Percentiles rank a stretch among this genome's conserved stretches.
Conservation (phyloP, 2,888 invertebrate genomes). For the Hyalella azteca region DNA sequence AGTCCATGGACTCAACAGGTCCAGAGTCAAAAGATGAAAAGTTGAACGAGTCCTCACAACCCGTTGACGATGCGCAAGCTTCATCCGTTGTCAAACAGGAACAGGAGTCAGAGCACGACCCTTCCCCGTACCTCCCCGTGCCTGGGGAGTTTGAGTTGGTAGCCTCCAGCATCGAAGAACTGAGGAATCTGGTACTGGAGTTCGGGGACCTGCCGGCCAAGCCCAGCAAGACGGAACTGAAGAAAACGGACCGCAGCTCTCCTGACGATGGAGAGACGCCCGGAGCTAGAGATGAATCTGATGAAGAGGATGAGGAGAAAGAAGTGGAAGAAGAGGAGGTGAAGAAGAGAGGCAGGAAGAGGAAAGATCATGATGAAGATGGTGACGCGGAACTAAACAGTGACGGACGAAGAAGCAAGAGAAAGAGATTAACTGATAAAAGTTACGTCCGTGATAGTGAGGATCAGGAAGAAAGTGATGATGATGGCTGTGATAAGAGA, state of each 20-base stretch:
- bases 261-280: constrained; percentile 2
- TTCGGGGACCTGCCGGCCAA: constrained; percentile 55
- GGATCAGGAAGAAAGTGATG: background rate
- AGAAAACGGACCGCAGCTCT: background rate
- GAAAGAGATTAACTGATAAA: background rate
- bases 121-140: background rate
- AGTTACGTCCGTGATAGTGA: background rate
- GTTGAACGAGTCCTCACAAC: no score
- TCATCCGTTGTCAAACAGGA: background rate
- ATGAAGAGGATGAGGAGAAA: background rate
- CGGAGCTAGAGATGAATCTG: background rate
- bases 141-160: constrained; percentile 53
- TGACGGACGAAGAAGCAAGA: background rate
- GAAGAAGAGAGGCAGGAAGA: background rate
- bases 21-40: no score
- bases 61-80: background rate
- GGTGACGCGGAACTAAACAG: constrained; percentile 14
- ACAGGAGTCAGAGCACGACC: background rate
- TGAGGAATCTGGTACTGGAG: constrained; percentile 46
- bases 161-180: constrained; percentile 47
- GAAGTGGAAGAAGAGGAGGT: constrained; percentile 8
- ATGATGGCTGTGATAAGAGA: background rate
- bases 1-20: no score
- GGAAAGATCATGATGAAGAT: constrained; percentile 1
- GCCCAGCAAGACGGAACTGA: constrained; percentile 11